phyloP scores from a whole-genome alignment of 2,113 vertebrate genomes.

The Lichenostomus cassidix region DNA sequence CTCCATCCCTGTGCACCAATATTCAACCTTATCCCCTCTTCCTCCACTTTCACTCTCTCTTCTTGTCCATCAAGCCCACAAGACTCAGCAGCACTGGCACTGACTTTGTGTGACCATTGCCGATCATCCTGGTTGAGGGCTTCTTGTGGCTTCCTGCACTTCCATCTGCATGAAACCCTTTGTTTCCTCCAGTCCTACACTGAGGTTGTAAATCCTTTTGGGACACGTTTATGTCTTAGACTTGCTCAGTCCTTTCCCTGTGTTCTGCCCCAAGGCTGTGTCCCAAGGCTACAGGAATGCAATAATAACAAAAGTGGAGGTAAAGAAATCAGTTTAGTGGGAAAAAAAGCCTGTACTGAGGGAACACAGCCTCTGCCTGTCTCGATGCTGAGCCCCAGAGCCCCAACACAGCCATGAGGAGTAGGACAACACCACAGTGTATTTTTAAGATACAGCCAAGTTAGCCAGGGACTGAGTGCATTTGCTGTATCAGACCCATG shows the following conservation, averaged over 20 bases:
- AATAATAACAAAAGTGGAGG: not conserved
- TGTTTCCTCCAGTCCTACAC: not conserved
- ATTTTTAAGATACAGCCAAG: not conserved
- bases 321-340: not conserved
- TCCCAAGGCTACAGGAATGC: not conserved
- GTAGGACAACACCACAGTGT: not conserved
- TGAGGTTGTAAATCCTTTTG: not conserved
- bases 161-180: accelerated
- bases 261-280: not conserved
- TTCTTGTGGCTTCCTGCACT: not conserved
- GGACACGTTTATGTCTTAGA: not conserved
- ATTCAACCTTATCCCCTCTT: not conserved
- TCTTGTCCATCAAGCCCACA: not conserved
- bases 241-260: not conserved
- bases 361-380: not conserved
- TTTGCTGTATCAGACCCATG: not conserved
- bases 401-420: accelerated
- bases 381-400: accelerated
- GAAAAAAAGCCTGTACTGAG: not conserved
- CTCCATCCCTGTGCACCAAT: accelerated
- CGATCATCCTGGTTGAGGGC: accelerated
- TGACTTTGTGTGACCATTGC: accelerated
- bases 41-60: not conserved
- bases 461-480: not conserved
- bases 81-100: not conserved